Conservation (phyloP, 2,888 invertebrate species). For the Buathra laborator region DNA sequence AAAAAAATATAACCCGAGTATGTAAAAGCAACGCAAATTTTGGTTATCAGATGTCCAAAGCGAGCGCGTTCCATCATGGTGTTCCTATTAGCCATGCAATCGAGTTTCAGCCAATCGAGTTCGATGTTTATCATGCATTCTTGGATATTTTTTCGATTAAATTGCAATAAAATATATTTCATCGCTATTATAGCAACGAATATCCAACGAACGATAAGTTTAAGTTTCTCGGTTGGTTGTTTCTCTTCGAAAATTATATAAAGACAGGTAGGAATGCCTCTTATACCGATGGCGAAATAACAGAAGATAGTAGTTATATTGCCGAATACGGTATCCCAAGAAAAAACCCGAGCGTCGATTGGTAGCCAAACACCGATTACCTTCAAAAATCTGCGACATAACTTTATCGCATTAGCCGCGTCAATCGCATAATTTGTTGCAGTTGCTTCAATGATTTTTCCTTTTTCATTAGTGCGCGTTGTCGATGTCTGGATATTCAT, state of each 20-base stretch:
- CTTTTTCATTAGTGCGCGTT: background rate
- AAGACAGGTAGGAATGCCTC: constrained; percentile 28
- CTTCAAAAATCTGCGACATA: constrained; percentile 66
- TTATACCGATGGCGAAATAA: constrained; percentile 48
- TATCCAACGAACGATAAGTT: constrained; percentile 73
- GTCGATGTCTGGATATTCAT: background rate
- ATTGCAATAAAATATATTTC: constrained; percentile 67
- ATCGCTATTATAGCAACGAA: constrained; percentile 71
- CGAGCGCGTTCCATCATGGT: constrained; percentile 73
- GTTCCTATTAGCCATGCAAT: constrained; percentile 43
- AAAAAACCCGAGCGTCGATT: background rate
- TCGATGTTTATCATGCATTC: constrained; percentile 72
- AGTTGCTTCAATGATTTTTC: background rate
- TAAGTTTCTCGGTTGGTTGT: constrained; percentile 42
- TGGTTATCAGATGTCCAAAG: constrained; percentile 69
- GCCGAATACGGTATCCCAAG: constrained; percentile 1
- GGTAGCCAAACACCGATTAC: constrained; percentile 62
- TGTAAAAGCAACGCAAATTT: constrained; percentile 66
- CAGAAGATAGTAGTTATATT: constrained; percentile 50
- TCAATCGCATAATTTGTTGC: constrained; percentile 27
- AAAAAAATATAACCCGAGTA: constrained; percentile 70
- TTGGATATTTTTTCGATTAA: constrained; percentile 55
- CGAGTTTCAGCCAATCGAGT: constrained; percentile 70
- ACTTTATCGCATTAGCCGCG: constrained; percentile 51
- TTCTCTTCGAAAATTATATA: constrained; percentile 30